Percentiles rank a stretch among this genome's conserved stretches.
Conservation (phyloP, 2,888 invertebrate species). For the Zele albiditarsus region DNA sequence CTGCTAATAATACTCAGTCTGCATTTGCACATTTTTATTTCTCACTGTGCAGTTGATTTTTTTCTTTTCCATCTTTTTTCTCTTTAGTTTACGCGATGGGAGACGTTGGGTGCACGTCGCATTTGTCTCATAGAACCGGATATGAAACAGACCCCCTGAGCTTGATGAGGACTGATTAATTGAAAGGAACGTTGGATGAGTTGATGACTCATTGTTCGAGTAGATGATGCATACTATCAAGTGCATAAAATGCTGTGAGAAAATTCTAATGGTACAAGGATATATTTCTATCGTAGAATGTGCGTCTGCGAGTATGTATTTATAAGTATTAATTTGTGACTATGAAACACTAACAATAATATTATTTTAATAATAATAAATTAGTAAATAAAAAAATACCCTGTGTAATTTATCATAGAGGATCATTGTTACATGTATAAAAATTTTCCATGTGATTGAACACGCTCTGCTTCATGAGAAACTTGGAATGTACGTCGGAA, state of each 20-base stretch:
- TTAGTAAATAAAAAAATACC: not conserved
- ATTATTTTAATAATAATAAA: not conserved
- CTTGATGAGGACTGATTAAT: conserved; percentile 22
- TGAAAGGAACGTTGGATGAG: conserved; percentile 16
- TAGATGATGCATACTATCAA: conserved; percentile 3
- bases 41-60: too few species aligned
- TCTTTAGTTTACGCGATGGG: not conserved
- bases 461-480: conserved; percentile 18
- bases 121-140: conserved; percentile 54
- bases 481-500: conserved; percentile 11
- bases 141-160: conserved; percentile 63
- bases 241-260: conserved; percentile 23
- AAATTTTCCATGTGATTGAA: conserved; percentile 20
- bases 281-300: not conserved
- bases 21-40: too few species aligned
- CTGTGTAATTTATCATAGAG: not conserved
- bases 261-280: conserved; percentile 26
- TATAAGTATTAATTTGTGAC: not conserved
- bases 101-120: not conserved
- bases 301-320: conserved; percentile 14
- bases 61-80: not conserved
- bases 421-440: not conserved
- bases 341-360: not conserved
- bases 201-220: conserved; percentile 27
- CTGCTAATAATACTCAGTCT: too few species aligned